These are phyloP conservation scores for Axinella damicornis DNA, from an alignment of 37 sponge, comb jelly and placozoan genomes.

Conservation along the genomic window DNA sequence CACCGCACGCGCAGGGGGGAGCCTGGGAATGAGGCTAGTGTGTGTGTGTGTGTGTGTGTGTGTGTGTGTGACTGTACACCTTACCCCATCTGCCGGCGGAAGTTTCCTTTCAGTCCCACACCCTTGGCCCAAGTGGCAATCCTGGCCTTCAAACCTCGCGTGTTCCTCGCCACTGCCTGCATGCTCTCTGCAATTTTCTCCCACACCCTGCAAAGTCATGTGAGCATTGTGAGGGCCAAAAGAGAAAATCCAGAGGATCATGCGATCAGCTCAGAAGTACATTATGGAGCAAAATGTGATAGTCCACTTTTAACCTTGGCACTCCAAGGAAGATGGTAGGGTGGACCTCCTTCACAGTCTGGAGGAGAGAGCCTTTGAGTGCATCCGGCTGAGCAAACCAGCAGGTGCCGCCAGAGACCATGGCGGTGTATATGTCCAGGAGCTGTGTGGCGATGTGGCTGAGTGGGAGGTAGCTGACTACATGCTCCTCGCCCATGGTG, in stretches of 20 bases:
- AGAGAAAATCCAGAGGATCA: no score
- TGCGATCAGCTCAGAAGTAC: no score
- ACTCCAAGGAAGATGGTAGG: slow-evolving; percentile 94
- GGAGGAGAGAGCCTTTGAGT: slow-evolving; percentile 88
- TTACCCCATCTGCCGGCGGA: slow-evolving; percentile 65
- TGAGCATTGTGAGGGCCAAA: no score
- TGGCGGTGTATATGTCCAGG: slow-evolving; percentile 71
- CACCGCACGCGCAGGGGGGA: no score
- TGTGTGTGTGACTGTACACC: neutral
- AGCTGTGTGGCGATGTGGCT: slow-evolving; percentile 87
- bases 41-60: no score
- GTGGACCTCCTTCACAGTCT: slow-evolving; percentile 89
- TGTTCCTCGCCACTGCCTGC: slow-evolving; percentile 51
- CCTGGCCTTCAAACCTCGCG: slow-evolving; percentile 64
- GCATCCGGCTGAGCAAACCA: slow-evolving; percentile 96
- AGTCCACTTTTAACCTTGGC: slow-evolving; percentile 59
- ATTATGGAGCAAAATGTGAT: no score
- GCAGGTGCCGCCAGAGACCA: slow-evolving; percentile 61
- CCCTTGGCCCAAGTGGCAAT: slow-evolving; percentile 83
- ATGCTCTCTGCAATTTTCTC: slow-evolving; percentile 85
- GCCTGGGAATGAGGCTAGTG: neutral
- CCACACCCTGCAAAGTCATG: slow-evolving; percentile 72
- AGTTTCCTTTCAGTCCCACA: slow-evolving; percentile 79
- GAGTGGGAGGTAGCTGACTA: slow-evolving; percentile 88
- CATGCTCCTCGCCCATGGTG: slow-evolving; percentile 61